Base-by-base conservation (phyloP, 2,797 vertebrate genomes). In the Triplophysa yarkandensis region DNA sequence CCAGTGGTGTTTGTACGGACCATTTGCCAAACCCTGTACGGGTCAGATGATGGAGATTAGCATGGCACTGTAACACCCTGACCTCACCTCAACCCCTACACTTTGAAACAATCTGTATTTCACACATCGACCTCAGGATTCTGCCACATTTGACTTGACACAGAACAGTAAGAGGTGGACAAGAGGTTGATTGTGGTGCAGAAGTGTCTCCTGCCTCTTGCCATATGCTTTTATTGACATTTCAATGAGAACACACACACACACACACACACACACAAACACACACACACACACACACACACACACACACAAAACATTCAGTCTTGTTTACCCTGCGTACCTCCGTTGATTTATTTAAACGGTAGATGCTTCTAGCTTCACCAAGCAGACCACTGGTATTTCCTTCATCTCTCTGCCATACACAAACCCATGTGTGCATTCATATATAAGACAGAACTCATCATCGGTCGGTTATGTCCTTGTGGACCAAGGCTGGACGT, bases 291-390 rank as follows among this genome's bases (percentile, higher is more conserved):
- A 63, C 70, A 48, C 73, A 75, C 32, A 27, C 44, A 63, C 70
- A 54, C 46, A 73, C 58, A 60, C 62, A 61, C 17, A 10, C 5
- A 34, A 27, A 61, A 5, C 63, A 76, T 77, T 72, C 55, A 30
- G 28, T 48, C 34, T 32, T 80, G 54, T 64, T 66, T 78, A 77
- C 66, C 48, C 62, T 75, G 65, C 34, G 36, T 54, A 25, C 25
- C 73, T 41, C 32, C 10, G 32, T 66, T 48, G 74, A 70, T 79
- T 77, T 81, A 76, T 76, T 79, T 74, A 73, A 43, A 78, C 32
- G 54, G 21, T 68, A 50, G 32, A 54, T 72, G 46, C 76, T 76
- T 76, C 68, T 65, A 64, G 66, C 34, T 68, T 25, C 28, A 52
- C 57, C 68, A 76, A 60, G 43, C 48, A 76, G 68, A 71, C 80